These are phyloP conservation scores for Enoplosus armatus DNA, from an alignment of 2,797 vertebrate species.

Conservation along the genomic window DNA sequence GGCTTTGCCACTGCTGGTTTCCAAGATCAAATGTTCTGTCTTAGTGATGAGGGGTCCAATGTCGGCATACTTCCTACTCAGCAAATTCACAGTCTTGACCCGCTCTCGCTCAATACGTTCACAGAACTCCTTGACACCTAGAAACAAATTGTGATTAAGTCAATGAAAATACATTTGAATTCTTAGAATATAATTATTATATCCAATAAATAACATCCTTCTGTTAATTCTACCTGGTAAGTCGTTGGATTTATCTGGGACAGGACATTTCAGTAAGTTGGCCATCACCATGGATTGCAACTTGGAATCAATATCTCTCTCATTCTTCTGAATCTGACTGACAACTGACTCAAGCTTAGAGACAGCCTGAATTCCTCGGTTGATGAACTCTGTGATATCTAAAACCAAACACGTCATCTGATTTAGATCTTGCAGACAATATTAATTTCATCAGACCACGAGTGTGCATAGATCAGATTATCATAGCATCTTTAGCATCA, in stretches of 20 bases:
- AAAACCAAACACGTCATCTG: conserved; percentile 39
- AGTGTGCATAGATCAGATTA: conserved; percentile 4
- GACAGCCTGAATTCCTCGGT: conserved; percentile 80
- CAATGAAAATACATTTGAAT: neutral
- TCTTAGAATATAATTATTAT: neutral
- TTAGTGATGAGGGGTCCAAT: conserved; percentile 90
- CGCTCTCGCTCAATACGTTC: conserved; percentile 87
- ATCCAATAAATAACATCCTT: conserved; percentile 6
- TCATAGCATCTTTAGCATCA: neutral
- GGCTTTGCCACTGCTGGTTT: conserved; percentile 90
- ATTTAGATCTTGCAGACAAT: conserved; percentile 15
- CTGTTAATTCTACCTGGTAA: conserved; percentile 86
- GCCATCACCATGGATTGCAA: conserved; percentile 86
- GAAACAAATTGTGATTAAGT: conserved; percentile 38
- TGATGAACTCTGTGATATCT: conserved; percentile 91
- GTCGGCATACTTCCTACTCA: conserved; percentile 88
- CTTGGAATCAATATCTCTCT: conserved; percentile 87
- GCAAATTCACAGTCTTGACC: conserved; percentile 82
- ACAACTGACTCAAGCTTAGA: conserved; percentile 91
- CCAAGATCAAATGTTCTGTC: conserved; percentile 88
- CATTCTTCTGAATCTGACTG: conserved; percentile 89
- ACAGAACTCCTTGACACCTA: conserved; percentile 93
- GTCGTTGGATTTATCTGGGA: conserved; percentile 64
- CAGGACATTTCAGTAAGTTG: conserved; percentile 90
- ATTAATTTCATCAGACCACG: neutral